Base-by-base conservation (phyloP, 2,113 vertebrate genomes). In the Nansenia antarctica region DNA sequence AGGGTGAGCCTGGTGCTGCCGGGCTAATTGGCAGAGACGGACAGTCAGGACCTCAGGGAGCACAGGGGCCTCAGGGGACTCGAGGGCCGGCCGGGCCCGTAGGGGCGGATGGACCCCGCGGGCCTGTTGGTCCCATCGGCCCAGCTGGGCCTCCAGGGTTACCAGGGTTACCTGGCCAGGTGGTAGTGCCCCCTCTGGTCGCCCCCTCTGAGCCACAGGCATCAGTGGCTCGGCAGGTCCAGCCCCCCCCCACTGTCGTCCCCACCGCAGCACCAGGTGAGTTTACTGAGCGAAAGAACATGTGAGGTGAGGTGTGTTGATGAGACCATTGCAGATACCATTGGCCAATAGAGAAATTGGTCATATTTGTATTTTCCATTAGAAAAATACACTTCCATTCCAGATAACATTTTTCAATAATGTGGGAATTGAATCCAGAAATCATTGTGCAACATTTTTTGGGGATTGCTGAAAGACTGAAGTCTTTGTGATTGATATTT, bases 1-100 rank as follows among this genome's bases (percentile, higher is more conserved):
- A 87, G n/a, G 96, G 97, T 61, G 95, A 96, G 12, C 91, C 93
- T 12, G 98, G 97, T 1, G 73, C 86, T 49, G 77, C 85, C 6
- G 98, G 97, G 1, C 89, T 91, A 11, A 88, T 91, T 24, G 98
- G 97, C 77, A 92, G 91, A 77, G 94, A 94, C 4, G 97, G 98
- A 37, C 86, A 88, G 2, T 72, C 91, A 0, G 98, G 96, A 15
- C 85, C 88, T 1, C 88, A 87, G 64, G 98, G 98, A 3, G 91
- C 89, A 49, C 91, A 87, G 2, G 98, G 98, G 62, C 88, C 93
- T 42, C 93, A 91, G 73, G 98, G 98, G 22, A 80, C 92, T 1
- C 91, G 91, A 85, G 98, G 98, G 76, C 87, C 84, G 0, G 81
- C 91, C 26, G 98, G 97, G 58, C 90, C 92, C 20, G 88, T 92